Percentiles rank a stretch among this genome's conserved stretches.
Conservation (phyloP, 1,140 invertebrate genomes). For the Prorops nasuta region DNA sequence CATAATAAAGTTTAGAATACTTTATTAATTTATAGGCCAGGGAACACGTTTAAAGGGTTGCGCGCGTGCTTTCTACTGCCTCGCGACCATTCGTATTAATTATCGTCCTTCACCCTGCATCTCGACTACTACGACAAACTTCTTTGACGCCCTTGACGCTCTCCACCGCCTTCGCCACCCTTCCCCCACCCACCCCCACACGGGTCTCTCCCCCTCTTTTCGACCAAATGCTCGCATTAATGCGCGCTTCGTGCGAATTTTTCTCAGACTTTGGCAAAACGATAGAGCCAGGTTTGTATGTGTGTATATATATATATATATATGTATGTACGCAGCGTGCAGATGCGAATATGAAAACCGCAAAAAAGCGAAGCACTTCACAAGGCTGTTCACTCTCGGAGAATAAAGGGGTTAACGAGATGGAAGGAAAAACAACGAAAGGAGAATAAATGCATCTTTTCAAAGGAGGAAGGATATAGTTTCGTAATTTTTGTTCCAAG, state of each 20-base stretch:
- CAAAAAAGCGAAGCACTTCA: conserved; percentile 14
- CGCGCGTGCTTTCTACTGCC: conserved; percentile 23
- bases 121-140: conserved; percentile 6
- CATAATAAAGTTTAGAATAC: conserved; percentile 57
- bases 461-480: conserved; percentile 32
- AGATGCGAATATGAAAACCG: background rate
- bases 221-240: background rate
- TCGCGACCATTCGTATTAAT: conserved; percentile 51
- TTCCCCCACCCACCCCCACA: background rate
- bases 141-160: conserved; percentile 3
- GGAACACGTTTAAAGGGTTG: conserved; percentile 48
- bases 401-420: conserved; percentile 33
- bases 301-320: no score
- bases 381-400: conserved; percentile 22
- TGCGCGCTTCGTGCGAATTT: no score
- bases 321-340: conserved; percentile 1
- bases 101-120: conserved; percentile 40
- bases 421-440: conserved; percentile 29
- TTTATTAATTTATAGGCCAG: conserved; percentile 59
- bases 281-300: no score
- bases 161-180: background rate
- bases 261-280: no score
- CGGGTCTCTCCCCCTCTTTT: background rate
- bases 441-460: conserved; percentile 29
- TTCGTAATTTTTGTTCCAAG: conserved; percentile 34